These are phyloP conservation scores for Tiphia femorata DNA, from an alignment of 2,888 invertebrate genomes.

Conservation along the genomic window DNA sequence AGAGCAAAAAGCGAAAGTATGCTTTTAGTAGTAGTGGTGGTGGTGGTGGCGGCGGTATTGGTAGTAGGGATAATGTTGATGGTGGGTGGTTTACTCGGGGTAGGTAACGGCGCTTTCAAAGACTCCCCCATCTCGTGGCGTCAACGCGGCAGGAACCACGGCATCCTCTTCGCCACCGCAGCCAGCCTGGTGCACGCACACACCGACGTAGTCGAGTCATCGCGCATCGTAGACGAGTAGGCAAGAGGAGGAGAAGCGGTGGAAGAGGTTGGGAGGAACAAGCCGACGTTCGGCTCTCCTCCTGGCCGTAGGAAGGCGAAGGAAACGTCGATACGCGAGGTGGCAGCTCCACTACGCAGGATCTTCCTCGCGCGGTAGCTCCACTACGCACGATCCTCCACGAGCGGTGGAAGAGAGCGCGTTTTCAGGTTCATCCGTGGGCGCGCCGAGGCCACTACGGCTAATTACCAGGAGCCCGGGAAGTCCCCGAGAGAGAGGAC, in stretches of 20 bases:
- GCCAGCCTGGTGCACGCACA: conserved; percentile 7
- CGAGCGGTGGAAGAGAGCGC: conserved; percentile 30
- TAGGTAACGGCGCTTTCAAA: conserved; percentile 34
- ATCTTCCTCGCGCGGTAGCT: neutral
- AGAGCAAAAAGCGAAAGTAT: conserved; percentile 19
- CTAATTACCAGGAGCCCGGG: conserved; percentile 54
- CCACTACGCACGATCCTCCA: neutral
- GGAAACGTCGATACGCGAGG: conserved; percentile 58
- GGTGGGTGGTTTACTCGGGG: neutral
- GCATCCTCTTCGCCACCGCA: neutral
- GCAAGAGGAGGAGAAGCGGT: neutral
- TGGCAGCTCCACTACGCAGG: conserved; percentile 52
- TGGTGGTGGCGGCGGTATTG: conserved; percentile 6
- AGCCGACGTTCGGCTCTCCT: too few relatives aligned
- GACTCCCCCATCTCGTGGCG: conserved; percentile 23
- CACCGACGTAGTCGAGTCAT: neutral
- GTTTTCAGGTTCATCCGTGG: conserved; percentile 62
- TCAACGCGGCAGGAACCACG: neutral
- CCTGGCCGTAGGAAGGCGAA: conserved; percentile 16
- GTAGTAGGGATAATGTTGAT: too few relatives aligned
- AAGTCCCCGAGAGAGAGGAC: conserved; percentile 28
- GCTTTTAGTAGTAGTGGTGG: conserved; percentile 22
- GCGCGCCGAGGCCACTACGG: conserved; percentile 55
- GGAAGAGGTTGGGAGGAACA: neutral
- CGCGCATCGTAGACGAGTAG: neutral